These are phyloP conservation scores for Ptilodon capucinus DNA, from an alignment of 2,888 invertebrate genomes.

Conservation along the genomic window DNA sequence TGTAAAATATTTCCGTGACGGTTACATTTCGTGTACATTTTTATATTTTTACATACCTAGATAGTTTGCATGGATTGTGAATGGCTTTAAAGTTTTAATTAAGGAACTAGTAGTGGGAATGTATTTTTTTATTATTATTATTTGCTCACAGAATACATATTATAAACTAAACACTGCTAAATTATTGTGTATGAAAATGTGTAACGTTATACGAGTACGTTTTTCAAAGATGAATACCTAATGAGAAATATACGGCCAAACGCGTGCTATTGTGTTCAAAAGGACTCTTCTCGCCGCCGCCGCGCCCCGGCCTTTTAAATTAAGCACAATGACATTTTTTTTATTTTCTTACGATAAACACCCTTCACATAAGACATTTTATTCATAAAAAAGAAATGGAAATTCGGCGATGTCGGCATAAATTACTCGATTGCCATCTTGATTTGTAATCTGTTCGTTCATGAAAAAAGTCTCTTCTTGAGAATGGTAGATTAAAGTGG, in stretches of 20 bases:
- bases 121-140: slow-evolving; percentile 9
- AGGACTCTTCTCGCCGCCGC: slow-evolving; percentile 18
- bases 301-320: slow-evolving; percentile 30
- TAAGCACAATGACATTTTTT: slow-evolving; percentile 42
- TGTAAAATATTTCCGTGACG: too few relatives aligned
- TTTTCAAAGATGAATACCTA: slow-evolving; percentile 23
- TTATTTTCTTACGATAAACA: slow-evolving; percentile 57
- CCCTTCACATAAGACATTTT: slow-evolving; percentile 13
- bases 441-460: slow-evolving; percentile 17
- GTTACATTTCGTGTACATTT: too few relatives aligned
- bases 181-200: slow-evolving; percentile 13
- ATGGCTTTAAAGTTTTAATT: too few relatives aligned
- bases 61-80: too few relatives aligned
- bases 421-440: slow-evolving; percentile 24
- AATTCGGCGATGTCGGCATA: slow-evolving; percentile 10
- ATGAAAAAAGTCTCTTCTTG: slow-evolving; percentile 2
- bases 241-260: slow-evolving; percentile 42
- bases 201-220: not conserved
- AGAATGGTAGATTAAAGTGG: slow-evolving; percentile 13
- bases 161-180: slow-evolving; percentile 14
- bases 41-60: too few relatives aligned
- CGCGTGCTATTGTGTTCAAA: slow-evolving; percentile 32
- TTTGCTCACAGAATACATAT: not conserved
- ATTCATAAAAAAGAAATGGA: slow-evolving; percentile 15
- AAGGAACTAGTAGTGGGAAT: too few relatives aligned